These are phyloP conservation scores for Pseudomyrmex pallidus DNA, from an alignment of 1,140 invertebrate species.

Conservation along the genomic window DNA sequence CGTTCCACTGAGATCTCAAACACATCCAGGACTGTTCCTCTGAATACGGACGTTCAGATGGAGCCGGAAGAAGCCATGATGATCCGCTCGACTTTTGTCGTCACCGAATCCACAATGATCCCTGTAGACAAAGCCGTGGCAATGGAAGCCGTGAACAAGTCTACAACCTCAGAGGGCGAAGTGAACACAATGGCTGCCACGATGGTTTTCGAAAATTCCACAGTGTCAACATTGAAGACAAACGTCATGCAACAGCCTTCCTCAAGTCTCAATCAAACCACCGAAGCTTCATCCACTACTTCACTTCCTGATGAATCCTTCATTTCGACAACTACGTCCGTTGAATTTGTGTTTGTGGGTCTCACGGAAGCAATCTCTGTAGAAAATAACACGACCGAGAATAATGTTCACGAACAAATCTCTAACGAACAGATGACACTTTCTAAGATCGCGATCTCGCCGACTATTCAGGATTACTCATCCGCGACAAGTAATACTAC, in stretches of 20 bases:
- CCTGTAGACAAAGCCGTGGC: constrained; percentile 28
- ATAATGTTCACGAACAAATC: neutral
- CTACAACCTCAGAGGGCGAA: neutral
- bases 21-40: neutral
- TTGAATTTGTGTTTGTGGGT: constrained; percentile 80
- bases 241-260: constrained; percentile 4
- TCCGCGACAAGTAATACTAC: neutral
- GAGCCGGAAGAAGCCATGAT: constrained; percentile 59
- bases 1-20: neutral
- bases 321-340: constrained; percentile 64
- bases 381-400: constrained; percentile 35
- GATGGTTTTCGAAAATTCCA: neutral
- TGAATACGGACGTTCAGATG: constrained; percentile 65
- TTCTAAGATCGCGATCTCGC: neutral
- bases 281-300: constrained; percentile 34
- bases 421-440: neutral
- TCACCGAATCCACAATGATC: constrained; percentile 57
- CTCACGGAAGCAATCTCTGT: constrained; percentile 68
- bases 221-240: neutral
- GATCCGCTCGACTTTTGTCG: constrained; percentile 59
- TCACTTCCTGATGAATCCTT: constrained; percentile 48
- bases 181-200: neutral
- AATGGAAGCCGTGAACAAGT: constrained; percentile 8
- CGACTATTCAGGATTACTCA: neutral
- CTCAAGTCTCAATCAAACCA: constrained; percentile 13